Percentiles rank a stretch among this genome's conserved stretches.
phyloP scores from a whole-genome alignment of 2,888 invertebrate genomes.

The Eretmocerus hayati region DNA sequence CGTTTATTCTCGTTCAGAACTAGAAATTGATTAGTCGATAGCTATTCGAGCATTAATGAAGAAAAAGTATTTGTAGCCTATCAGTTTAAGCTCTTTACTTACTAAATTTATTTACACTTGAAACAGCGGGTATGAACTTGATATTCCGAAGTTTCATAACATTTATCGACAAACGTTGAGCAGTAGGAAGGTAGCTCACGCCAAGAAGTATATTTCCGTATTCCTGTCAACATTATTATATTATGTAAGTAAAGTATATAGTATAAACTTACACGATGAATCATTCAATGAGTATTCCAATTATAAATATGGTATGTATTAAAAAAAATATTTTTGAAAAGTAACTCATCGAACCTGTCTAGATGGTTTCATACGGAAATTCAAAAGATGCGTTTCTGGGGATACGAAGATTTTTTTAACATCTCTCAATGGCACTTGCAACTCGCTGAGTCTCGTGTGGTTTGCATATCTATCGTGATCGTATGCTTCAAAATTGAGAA shows the following conservation, averaged over 20 bases:
- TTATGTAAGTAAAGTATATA: no score
- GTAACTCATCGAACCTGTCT: constrained; percentile 44
- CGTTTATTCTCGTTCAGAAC: no score
- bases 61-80: no score
- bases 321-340: no score
- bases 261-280: no score
- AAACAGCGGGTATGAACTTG: constrained; percentile 34
- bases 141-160: constrained; percentile 46
- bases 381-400: constrained; percentile 44
- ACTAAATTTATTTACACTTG: constrained; percentile 43
- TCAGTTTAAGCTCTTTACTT: no score
- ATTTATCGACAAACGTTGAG: constrained; percentile 48
- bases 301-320: no score
- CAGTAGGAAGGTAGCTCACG: constrained; percentile 48
- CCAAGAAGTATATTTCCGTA: constrained; percentile 47
- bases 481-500: constrained; percentile 44
- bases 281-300: no score
- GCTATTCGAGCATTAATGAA: no score
- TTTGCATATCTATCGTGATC: constrained; percentile 49
- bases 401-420: constrained; percentile 41
- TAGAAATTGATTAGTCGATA: no score
- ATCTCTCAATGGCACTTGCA: constrained; percentile 45
- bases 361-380: constrained; percentile 44
- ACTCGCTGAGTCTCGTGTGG: constrained; percentile 47
- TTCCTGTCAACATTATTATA: constrained; percentile 43